A percentile compares a stretch with the other conserved stretches of the same genome.
Evolutionary conservation across 2,888 invertebrate genomes (phyloP).

Genomic region (Melieria omissa): DNA sequence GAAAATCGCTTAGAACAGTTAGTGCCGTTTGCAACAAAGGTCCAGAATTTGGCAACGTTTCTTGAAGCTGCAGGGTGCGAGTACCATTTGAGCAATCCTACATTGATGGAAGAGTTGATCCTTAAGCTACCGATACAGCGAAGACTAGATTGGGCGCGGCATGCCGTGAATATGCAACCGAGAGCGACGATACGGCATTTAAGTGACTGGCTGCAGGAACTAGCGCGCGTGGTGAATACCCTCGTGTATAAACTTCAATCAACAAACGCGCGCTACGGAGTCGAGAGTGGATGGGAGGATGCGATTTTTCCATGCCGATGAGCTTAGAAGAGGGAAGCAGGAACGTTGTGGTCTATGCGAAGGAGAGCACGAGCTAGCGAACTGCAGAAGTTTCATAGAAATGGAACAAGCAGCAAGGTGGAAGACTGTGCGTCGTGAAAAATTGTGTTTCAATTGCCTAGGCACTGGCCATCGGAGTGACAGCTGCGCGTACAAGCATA

Average conservation of each 20-base stretch:
- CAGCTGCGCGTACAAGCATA: slow-evolving; percentile 16
- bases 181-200: slow-evolving; percentile 10
- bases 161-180: slow-evolving; percentile 3
- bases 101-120: slow-evolving; percentile 10
- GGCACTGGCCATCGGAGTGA: slow-evolving; percentile 15
- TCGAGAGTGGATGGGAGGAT: not conserved
- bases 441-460: slow-evolving; percentile 33
- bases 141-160: slow-evolving; percentile 18
- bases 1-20: not conserved
- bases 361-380: too few relatives aligned
- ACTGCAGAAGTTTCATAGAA: too few relatives aligned
- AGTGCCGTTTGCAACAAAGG: slow-evolving; percentile 2
- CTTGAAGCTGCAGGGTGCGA: slow-evolving; percentile 8
- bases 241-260: slow-evolving; percentile 1
- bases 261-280: slow-evolving; percentile 17
- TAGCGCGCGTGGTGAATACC: slow-evolving; percentile 26
- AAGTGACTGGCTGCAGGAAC: slow-evolving; percentile 10
- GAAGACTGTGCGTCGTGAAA: too few relatives aligned
- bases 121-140: slow-evolving; percentile 21
- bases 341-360: not conserved
- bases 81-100: not conserved
- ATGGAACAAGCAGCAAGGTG: too few relatives aligned
- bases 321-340: not conserved
- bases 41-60: slow-evolving; percentile 14
- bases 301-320: not conserved